Evolutionary conservation across 2,113 vertebrate genomes (phyloP), one percentile per base, ranked within the genome.

Genomic region (Malurus alboscapulatus): DNA sequence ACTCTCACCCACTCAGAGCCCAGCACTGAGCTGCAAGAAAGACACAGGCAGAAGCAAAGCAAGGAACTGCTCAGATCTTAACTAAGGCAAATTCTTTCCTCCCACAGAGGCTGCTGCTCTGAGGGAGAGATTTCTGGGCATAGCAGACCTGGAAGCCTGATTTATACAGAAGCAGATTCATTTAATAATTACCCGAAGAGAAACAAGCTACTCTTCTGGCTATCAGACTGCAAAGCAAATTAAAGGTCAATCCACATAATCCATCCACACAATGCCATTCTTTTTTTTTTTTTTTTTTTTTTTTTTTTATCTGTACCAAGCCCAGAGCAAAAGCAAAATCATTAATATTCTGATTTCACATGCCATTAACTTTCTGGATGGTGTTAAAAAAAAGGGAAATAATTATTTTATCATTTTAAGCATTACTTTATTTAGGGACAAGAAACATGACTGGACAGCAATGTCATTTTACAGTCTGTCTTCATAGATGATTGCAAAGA

Each of bases 151-250:
- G 21, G 47, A 77, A 93, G 71, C 7, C 36, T 17, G 16, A 58
- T 92, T 89, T 87, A 58, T 72, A 73, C 22, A 76, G 42, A 75
- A 87, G 44, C 38, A 92, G 54, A 87, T 58, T 75, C 0, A 94
- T 79, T 85, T 87, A 84, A 63, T 88, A 94, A 93, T 89, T 82
- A 96, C 25, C 29, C 21, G 79, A 61, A 79, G 47, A 58, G 34
- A 89, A 93, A 83, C 20, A 93, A 82, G 47, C 8, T 80, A 54
- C 15, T 80, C 36, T 66, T 86, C 68, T 80, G 63, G 38, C 42
- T 87, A 89, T 32, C 50, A 88, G 63, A 73, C 36, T 51, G 44
- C 38, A 85, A 82, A 89, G 0, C 16, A 87, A 90, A 91, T 84
- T 78, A 87, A 94, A 89, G 27, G 57, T 73, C 6, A 16, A 87